Evolutionary conservation across 2,888 invertebrate species (phyloP).

Genomic region (Archips crataeganus): DNA sequence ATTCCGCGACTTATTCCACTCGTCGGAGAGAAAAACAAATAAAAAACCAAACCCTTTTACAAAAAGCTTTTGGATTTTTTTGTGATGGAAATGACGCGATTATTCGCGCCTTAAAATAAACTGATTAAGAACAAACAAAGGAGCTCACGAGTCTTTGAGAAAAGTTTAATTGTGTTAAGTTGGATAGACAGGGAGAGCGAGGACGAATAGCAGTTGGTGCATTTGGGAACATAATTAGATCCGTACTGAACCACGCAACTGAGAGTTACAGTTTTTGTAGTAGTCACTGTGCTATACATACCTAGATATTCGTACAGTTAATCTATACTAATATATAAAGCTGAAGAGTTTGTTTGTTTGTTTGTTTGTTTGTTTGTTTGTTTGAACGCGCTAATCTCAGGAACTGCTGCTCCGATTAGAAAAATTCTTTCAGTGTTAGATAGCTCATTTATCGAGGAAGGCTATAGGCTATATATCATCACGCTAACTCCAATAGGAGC

Average conservation of each 20-base stretch:
- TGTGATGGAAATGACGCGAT: slow-evolving; percentile 38
- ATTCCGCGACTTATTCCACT: slow-evolving; percentile 8
- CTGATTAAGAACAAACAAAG: slow-evolving; percentile 45
- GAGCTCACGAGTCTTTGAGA: slow-evolving; percentile 46
- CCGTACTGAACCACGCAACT: neutral
- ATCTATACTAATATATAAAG: too few species aligned
- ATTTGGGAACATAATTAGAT: neutral
- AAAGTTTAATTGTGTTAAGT: slow-evolving; percentile 56
- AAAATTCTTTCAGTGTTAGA: too few species aligned
- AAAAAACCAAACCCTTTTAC: slow-evolving; percentile 16
- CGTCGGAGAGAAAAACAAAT: slow-evolving; percentile 4
- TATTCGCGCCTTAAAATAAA: slow-evolving; percentile 41
- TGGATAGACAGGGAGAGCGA: slow-evolving; percentile 18
- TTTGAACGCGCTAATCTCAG: too few species aligned
- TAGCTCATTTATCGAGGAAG: too few species aligned
- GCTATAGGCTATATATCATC: too few species aligned
- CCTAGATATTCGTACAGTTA: too few species aligned
- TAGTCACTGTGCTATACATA: neutral
- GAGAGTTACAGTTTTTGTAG: neutral
- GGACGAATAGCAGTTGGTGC: slow-evolving; percentile 1
- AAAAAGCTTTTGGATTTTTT: slow-evolving; percentile 21
- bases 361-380: too few species aligned
- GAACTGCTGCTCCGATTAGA: too few species aligned
- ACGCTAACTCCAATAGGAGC: too few species aligned
- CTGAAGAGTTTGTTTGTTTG: too few species aligned